phyloP scores from a whole-genome alignment of 2,113 vertebrate genomes.

The Cranoglanis bouderius region DNA sequence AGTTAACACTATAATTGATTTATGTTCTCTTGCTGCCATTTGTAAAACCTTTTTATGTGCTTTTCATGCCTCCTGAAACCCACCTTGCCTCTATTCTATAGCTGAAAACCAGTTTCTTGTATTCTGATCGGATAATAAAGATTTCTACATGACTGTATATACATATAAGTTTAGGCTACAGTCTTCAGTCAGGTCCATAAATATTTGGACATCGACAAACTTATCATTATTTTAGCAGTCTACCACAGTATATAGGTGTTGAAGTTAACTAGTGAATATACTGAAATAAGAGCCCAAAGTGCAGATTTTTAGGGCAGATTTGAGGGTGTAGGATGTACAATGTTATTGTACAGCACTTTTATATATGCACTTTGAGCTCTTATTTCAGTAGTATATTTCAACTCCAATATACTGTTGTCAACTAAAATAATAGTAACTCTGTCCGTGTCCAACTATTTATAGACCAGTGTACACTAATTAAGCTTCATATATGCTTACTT shows the following conservation, averaged over 20 bases:
- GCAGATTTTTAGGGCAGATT: no score
- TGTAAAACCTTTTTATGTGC: neutral
- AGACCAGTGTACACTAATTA: neutral
- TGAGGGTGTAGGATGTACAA: no score
- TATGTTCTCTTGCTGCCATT: neutral
- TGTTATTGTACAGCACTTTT: no score
- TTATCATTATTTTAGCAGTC: neutral
- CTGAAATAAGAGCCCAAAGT: neutral
- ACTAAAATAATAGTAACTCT: neutral
- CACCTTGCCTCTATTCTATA: neutral
- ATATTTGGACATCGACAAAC: neutral
- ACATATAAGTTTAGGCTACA: no score
- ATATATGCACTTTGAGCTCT: neutral
- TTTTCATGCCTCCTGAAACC: neutral
- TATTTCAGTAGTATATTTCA: neutral
- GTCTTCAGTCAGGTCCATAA: neutral
- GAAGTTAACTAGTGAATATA: neutral
- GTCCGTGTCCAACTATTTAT: neutral
- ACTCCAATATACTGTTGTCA: neutral
- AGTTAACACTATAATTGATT: neutral
- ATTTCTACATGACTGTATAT: neutral
- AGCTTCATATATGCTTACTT: neutral
- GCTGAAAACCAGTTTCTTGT: slow-evolving; percentile 32
- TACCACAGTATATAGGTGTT: neutral
- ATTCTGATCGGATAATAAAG: neutral